Base-by-base conservation (phyloP, 2,797 vertebrate genomes). In the Chrosomus eos region DNA sequence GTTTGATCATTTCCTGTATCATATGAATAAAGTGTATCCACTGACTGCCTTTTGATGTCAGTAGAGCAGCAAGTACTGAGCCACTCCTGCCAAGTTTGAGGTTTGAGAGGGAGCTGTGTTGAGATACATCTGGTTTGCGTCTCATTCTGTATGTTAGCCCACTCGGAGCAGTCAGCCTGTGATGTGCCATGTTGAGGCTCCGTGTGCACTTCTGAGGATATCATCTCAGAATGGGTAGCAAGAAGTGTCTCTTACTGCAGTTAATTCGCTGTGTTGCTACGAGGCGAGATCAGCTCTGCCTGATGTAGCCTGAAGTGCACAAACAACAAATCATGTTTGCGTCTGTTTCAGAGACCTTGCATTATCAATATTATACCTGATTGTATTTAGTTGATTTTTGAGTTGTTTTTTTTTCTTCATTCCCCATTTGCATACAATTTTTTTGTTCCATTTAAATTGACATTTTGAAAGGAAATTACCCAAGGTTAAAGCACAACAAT, bases 401-500 rank as follows among this genome's bases (percentile, higher is more conserved):
- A 28, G 26, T 87, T 43, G 74, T 82, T 92, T 92, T 87, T 89
- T 84, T 75, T 86, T 91, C 82, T 89, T 90, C 89, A 86, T 67
- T 88, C 84, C 90, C 87, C 88, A 80, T 87, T 91, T 82, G 85
- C 23, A 11, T 73, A 55, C 88, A 89, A 89, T 90, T 85, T 79
- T 85, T 79, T 84, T 92, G 91, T 94, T 93, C 88, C 90, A 92
- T 93, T 91, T 91, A 88, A 95, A 93, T 94, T 94, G 89, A 92
- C 91, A 88, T 93, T 94, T 93, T 89, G 73, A 91, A 91, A 91
- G 64, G 58, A 92, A 93, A 90, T 91, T 90, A 92, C 91, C 92
- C 90, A 87, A 86, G 93, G 90, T 84, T 93, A 92, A 95, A 95
- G 93, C 95, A 95, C 94, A 95, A 95, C 88, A 82, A 89, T 91